A percentile compares a stretch with the other conserved stretches of the same genome.
Conservation (phyloP, 2,113 vertebrate genomes). For the Forbesichthys papilliferus region DNA sequence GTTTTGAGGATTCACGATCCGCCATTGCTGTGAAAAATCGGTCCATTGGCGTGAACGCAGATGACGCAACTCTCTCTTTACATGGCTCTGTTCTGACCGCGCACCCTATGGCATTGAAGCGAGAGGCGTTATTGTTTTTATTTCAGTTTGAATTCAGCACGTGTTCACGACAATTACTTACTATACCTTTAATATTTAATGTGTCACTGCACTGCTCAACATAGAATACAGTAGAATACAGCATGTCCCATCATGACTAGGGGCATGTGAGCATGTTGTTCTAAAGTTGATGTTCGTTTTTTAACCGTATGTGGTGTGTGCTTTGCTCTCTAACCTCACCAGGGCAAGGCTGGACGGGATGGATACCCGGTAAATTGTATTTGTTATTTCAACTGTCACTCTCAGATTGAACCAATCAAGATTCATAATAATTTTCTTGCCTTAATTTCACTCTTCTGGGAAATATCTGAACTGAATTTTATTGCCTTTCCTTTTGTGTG, state of each 20-base stretch:
- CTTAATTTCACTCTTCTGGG: conserved; percentile 1
- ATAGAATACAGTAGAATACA: no score
- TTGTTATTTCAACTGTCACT: conserved; percentile 39
- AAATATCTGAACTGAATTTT: background rate
- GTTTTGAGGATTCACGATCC: no score
- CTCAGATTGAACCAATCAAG: conserved; percentile 38
- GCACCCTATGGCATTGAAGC: no score
- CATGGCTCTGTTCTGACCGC: no score
- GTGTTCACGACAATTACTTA: no score
- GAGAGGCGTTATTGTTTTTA: no score
- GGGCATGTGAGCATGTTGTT: conserved; percentile 9
- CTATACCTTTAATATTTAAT: no score
- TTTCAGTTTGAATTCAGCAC: no score
- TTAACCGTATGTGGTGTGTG: conserved; percentile 61
- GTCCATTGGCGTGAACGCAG: no score
- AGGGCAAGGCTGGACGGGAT: conserved; percentile 95
- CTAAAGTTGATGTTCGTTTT: conserved; percentile 39
- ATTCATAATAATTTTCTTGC: background rate
- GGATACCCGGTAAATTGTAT: conserved; percentile 95
- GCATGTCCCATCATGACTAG: background rate
- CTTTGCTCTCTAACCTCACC: conserved; percentile 82
- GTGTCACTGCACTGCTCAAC: no score
- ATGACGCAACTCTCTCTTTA: no score
- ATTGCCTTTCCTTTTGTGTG: background rate
- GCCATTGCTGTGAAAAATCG: no score